Percentiles rank a stretch among this genome's conserved stretches.
These are phyloP conservation scores for Podarcis siculus DNA, from an alignment of 2,797 vertebrate genomes.

Conservation along the genomic window DNA sequence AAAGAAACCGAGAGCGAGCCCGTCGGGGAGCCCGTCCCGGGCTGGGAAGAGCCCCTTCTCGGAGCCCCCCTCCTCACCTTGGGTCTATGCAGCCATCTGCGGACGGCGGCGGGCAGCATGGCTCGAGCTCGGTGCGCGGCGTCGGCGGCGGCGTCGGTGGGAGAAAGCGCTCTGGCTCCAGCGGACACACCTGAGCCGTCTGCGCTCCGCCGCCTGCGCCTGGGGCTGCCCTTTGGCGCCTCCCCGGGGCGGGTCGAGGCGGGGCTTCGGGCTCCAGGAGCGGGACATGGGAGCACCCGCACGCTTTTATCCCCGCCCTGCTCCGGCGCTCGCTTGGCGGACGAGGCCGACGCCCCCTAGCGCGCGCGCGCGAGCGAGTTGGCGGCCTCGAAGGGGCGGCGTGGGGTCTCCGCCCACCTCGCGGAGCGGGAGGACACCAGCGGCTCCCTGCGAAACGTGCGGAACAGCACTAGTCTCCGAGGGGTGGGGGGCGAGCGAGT, in stretches of 20 bases:
- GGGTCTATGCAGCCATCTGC: slow-evolving; percentile 65
- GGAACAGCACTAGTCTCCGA: not conserved
- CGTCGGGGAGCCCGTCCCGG: too few species aligned
- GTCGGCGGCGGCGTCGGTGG: not conserved
- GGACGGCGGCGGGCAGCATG: slow-evolving; percentile 64
- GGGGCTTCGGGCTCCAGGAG: not conserved
- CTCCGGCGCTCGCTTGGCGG: not conserved
- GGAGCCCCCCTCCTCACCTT: slow-evolving; percentile 57
- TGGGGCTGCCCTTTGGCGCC: not conserved
- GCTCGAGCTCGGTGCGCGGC: not conserved
- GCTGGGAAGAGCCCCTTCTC: not conserved
- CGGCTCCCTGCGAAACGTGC: not conserved
- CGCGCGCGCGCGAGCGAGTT: not conserved
- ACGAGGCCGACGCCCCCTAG: not conserved
- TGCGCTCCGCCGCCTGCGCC: not conserved
- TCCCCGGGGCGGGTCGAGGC: not conserved
- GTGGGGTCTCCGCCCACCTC: not conserved
- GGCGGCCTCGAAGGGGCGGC: not conserved
- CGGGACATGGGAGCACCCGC: not conserved
- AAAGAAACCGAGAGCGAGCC: too few species aligned
- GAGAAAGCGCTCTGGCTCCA: not conserved
- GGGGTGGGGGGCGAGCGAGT: not conserved
- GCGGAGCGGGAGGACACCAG: not conserved
- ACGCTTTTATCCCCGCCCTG: not conserved
- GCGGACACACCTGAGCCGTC: not conserved